phyloP scores from a whole-genome alignment of 2,888 invertebrate species.

The Caenorhabditis panamensis region DNA sequence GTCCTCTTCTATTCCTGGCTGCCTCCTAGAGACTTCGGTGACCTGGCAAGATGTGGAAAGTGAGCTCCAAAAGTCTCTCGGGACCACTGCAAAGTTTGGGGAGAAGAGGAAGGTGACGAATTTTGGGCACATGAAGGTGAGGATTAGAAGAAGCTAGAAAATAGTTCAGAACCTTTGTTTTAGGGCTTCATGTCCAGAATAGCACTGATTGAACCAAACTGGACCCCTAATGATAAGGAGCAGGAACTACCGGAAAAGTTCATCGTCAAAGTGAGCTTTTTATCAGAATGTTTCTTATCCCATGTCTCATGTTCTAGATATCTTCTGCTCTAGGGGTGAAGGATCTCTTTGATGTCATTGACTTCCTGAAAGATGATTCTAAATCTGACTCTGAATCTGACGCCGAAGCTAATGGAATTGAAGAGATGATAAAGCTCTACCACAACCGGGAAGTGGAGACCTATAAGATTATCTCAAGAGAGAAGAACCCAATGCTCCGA shows the following conservation, averaged over 20 bases:
- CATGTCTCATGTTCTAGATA: not conserved
- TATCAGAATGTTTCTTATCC: not conserved
- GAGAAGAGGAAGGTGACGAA: not conserved
- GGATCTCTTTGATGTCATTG: not conserved
- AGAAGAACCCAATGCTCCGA: not conserved
- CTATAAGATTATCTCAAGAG: not conserved
- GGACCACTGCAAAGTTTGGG: constrained; percentile 1
- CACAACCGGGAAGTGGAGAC: constrained; percentile 3
- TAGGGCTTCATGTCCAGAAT: constrained; percentile 3
- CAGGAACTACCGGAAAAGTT: not conserved
- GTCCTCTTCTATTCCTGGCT: not conserved
- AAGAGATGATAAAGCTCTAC: not conserved
- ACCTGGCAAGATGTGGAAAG: constrained; percentile 1
- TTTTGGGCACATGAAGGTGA: not conserved
- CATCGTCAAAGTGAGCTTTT: not conserved
- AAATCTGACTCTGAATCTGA: not conserved
- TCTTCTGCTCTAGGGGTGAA: not conserved
- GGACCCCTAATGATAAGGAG: not conserved
- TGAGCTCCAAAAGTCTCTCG: not conserved
- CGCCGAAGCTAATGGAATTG: not conserved
- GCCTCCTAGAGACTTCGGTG: not conserved
- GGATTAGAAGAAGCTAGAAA: not conserved
- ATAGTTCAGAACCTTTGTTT: not conserved
- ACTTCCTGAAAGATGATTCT: not conserved
- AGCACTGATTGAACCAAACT: not conserved